These are phyloP conservation scores for Chauna torquata DNA, from an alignment of 2,113 vertebrate species.

Conservation along the genomic window DNA sequence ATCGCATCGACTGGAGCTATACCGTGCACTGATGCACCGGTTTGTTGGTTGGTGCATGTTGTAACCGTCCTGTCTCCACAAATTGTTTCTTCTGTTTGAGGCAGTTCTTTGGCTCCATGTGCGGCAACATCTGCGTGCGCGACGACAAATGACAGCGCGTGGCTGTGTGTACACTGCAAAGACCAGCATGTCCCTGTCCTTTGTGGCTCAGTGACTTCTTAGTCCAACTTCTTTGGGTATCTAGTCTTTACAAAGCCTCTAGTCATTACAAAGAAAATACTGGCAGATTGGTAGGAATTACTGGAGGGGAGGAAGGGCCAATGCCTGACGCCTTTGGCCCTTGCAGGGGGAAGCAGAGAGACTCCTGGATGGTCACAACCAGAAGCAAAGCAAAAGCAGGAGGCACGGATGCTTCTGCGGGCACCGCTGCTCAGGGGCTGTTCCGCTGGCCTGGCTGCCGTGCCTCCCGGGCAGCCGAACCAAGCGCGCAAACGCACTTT, in stretches of 20 bases:
- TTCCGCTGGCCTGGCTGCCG: neutral
- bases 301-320: neutral
- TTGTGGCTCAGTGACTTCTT: neutral
- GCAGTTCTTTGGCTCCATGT: neutral
- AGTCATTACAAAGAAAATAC: neutral
- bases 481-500: neutral
- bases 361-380: neutral
- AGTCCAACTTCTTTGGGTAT: neutral
- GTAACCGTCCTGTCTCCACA: neutral
- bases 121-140: neutral
- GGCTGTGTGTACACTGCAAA: neutral
- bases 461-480: neutral
- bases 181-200: neutral
- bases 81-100: rapidly evolving
- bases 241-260: neutral
- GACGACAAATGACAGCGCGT: neutral
- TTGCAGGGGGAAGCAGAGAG: neutral
- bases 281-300: neutral
- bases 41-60: neutral
- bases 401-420: neutral
- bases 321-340: neutral
- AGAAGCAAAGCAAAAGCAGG: neutral
- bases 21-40: neutral
- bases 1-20: neutral
- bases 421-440: neutral